Evolutionary conservation across 2,113 vertebrate genomes (phyloP).

Genomic region (Caranx melampygus): DNA sequence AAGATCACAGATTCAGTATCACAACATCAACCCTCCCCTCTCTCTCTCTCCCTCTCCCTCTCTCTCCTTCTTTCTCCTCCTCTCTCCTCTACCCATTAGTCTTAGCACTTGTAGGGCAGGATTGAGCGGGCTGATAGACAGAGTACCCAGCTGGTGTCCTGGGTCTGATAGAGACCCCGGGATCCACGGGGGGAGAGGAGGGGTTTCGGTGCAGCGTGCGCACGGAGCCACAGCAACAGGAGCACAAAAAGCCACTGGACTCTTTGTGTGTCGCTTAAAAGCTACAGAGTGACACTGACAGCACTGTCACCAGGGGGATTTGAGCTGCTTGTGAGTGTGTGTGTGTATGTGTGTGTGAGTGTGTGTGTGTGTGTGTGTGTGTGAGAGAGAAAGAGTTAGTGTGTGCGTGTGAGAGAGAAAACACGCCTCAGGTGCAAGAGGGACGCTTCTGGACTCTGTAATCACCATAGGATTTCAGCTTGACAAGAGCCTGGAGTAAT

Average conservation of each 20-base stretch:
- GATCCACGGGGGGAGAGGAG: conserved; percentile 47
- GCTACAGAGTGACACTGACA: conserved; percentile 59
- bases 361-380: conserved; percentile 6
- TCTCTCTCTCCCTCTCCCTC: conserved; percentile 15
- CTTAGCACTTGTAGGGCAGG: conserved; percentile 64
- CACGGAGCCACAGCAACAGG: conserved; percentile 54
- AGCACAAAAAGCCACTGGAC: conserved; percentile 63
- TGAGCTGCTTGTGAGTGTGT: conserved; percentile 34
- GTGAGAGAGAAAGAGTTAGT: background rate
- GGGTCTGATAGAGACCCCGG: conserved; percentile 55
- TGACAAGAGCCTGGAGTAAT: conserved; percentile 51
- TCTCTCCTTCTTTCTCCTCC: background rate
- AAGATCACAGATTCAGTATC: conserved; percentile 43
- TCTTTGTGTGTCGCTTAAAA: conserved; percentile 51
- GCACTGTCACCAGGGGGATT: conserved; percentile 52
- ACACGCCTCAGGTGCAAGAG: conserved; percentile 58
- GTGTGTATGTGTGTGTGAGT: conserved; percentile 22
- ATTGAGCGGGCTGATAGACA: conserved; percentile 51
- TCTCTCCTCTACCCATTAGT: conserved; percentile 19
- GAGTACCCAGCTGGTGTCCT: conserved; percentile 62
- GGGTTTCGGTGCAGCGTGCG: conserved; percentile 38
- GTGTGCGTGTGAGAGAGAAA: conserved; percentile 26
- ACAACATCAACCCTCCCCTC: conserved; percentile 52
- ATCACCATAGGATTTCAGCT: conserved; percentile 55
- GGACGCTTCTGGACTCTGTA: conserved; percentile 58